A percentile compares a stretch with the other conserved stretches of the same genome.
These are phyloP conservation scores for Aricia artaxerxes DNA, from an alignment of 2,888 invertebrate species.

Conservation along the genomic window DNA sequence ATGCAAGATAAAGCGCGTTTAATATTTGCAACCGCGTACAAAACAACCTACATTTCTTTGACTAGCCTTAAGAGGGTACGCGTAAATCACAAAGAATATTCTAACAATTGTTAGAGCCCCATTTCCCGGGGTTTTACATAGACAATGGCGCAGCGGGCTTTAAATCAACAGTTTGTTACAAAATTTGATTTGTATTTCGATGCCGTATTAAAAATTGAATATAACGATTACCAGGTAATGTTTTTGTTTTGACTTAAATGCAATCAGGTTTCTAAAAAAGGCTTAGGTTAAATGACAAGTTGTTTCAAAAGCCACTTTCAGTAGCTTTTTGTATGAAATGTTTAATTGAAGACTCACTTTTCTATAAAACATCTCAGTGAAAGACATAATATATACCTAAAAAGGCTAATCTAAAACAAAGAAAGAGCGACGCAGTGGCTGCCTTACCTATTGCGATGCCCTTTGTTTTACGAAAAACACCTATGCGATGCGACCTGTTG, in stretches of 20 bases:
- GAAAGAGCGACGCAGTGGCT: too few species aligned
- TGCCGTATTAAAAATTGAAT: neutral
- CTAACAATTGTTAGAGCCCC: slow-evolving; percentile 27
- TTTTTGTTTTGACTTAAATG: neutral
- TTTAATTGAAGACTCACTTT: neutral
- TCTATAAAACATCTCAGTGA: neutral
- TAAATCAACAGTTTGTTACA: slow-evolving; percentile 14
- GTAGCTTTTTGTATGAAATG: neutral
- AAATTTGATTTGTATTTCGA: slow-evolving; percentile 15
- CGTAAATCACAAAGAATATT: slow-evolving; percentile 30
- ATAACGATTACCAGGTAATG: neutral
- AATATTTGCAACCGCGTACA: slow-evolving; percentile 23
- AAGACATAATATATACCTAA: neutral
- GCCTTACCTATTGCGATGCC: too few species aligned
- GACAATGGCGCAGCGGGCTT: neutral
- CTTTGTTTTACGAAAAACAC: too few species aligned
- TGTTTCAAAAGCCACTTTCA: neutral
- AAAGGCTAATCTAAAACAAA: neutral
- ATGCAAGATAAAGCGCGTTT: slow-evolving; percentile 14
- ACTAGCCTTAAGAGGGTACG: slow-evolving; percentile 30
- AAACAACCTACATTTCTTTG: slow-evolving; percentile 30
- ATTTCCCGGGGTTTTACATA: slow-evolving; percentile 15
- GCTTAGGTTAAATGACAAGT: neutral
- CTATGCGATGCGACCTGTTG: too few species aligned
- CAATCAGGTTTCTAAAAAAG: neutral